phyloP scores from a whole-genome alignment of 2,797 vertebrate genomes.

The Adrianichthys oophorus region DNA sequence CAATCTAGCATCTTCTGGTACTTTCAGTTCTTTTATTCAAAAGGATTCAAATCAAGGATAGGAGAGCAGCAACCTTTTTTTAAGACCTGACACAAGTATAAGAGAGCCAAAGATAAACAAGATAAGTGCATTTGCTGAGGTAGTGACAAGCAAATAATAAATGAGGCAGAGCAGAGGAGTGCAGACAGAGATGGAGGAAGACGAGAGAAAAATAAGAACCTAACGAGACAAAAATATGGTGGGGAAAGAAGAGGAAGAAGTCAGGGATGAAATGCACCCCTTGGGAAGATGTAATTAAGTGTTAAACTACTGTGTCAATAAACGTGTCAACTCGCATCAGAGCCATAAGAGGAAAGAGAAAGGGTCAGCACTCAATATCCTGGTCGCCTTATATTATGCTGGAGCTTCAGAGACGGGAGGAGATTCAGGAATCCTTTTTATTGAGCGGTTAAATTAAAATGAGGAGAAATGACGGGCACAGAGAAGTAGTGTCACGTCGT shows the following conservation, averaged over 20 bases:
- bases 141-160: slow-evolving; percentile 19
- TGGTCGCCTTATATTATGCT: slow-evolving; percentile 39
- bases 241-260: not conserved
- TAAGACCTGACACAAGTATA: slow-evolving; percentile 29
- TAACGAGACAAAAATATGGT: not conserved
- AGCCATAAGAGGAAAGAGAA: slow-evolving; percentile 13
- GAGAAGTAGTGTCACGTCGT: slow-evolving; percentile 17
- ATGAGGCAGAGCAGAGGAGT: slow-evolving; percentile 7
- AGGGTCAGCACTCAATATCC: slow-evolving; percentile 37
- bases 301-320: slow-evolving; percentile 65
- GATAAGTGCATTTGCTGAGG: slow-evolving; percentile 47
- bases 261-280: slow-evolving; percentile 19
- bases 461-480: not conserved
- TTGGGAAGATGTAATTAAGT: slow-evolving; percentile 58
- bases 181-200: slow-evolving; percentile 9
- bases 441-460: slow-evolving; percentile 10
- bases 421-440: slow-evolving; percentile 1
- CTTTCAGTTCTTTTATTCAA: slow-evolving; percentile 5
- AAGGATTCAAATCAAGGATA: slow-evolving; percentile 2
- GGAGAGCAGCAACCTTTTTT: slow-evolving; percentile 12
- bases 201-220: not conserved
- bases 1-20: too few relatives aligned
- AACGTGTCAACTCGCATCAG: slow-evolving; percentile 45
- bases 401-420: slow-evolving; percentile 11
- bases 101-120: slow-evolving; percentile 29